A percentile compares a stretch with the other conserved stretches of the same genome.
phyloP scores from a whole-genome alignment of 2,797 vertebrate species.

The Cyprinella venusta region DNA sequence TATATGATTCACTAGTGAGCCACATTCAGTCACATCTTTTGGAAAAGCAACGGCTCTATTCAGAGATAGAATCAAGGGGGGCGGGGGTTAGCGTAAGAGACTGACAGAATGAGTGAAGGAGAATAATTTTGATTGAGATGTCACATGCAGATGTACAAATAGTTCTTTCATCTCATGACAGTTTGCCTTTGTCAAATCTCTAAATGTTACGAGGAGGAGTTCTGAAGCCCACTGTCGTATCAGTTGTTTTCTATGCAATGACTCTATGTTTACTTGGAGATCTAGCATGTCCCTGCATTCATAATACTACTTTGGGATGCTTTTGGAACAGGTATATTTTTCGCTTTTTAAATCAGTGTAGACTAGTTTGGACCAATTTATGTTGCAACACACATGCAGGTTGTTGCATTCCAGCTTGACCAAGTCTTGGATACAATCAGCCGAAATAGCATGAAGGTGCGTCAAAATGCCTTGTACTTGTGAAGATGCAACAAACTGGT shows the following conservation, averaged over 20 bases:
- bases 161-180: slow-evolving; percentile 72
- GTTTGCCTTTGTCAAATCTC: slow-evolving; percentile 64
- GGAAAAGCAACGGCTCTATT: neutral
- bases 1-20: slow-evolving; percentile 42
- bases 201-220: slow-evolving; percentile 57
- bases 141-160: slow-evolving; percentile 60
- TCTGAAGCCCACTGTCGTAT: slow-evolving; percentile 48
- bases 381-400: neutral
- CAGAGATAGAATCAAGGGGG: slow-evolving; percentile 11
- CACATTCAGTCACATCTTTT: slow-evolving; percentile 28
- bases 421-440: neutral
- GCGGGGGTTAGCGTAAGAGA: slow-evolving; percentile 32
- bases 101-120: slow-evolving; percentile 63
- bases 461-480: neutral
- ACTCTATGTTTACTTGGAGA: neutral
- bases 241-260: slow-evolving; percentile 15
- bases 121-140: slow-evolving; percentile 67
- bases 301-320: neutral
- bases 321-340: neutral
- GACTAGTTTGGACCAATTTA: neutral
- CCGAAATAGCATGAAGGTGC: neutral
- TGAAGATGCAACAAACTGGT: neutral
- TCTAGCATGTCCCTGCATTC: neutral
- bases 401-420: neutral
- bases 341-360: neutral